Conservation (phyloP, 1,140 invertebrate species). For the Pseudomyrmex flavicornis region DNA sequence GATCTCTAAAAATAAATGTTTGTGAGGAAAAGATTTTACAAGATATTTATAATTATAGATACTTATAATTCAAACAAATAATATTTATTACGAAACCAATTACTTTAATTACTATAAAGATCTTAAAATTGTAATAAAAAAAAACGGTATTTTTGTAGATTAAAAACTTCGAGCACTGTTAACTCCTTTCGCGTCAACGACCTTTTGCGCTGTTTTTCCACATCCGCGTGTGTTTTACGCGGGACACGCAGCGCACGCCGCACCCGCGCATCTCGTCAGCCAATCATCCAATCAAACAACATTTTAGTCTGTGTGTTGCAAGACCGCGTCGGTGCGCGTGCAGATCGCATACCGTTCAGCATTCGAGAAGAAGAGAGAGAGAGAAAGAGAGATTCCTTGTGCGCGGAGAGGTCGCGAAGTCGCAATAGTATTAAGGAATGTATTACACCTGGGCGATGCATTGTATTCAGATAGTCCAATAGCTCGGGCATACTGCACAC, state of each 20-base stretch:
- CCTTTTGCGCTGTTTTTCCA: background rate
- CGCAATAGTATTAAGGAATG: constrained; percentile 76
- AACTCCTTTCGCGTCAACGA: constrained; percentile 1
- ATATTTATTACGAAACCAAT: background rate
- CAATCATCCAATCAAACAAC: constrained; percentile 73
- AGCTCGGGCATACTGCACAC: constrained; percentile 60
- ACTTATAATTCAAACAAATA: background rate
- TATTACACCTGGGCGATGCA: constrained; percentile 76
- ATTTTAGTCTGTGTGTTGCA: constrained; percentile 26
- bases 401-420: constrained; percentile 71
- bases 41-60: background rate
- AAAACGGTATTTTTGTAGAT: background rate
- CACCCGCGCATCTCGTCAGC: constrained; percentile 70
- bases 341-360: constrained; percentile 21
- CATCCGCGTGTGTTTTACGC: constrained; percentile 54
- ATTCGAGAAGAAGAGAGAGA: background rate
- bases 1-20: background rate
- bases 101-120: background rate
- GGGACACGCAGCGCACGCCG: constrained; percentile 52
- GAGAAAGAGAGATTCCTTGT: background rate
- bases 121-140: constrained; percentile 10
- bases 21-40: background rate
- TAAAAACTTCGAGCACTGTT: background rate
- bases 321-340: constrained; percentile 26
- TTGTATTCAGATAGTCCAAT: constrained; percentile 81